Evolutionary conservation across 2,113 vertebrate species (phyloP).

Genomic region (Pseudorhombus dupliciocellatus): DNA sequence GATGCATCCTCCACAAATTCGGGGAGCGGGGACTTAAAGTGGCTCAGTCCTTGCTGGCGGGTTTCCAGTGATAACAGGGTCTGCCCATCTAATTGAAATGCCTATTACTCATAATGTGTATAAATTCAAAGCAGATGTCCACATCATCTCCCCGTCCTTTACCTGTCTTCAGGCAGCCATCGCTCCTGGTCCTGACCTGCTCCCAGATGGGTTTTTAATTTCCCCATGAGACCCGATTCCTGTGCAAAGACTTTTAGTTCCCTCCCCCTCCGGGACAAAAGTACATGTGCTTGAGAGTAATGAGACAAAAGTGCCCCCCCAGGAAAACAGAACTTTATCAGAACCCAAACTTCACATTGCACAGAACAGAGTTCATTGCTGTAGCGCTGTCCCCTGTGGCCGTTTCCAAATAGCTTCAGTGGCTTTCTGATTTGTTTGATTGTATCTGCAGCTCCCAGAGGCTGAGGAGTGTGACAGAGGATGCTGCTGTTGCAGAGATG

Average conservation of each 20-base stretch:
- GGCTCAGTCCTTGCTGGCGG: conserved; percentile 50
- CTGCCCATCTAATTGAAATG: conserved; percentile 68
- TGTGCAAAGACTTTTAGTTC: conserved; percentile 36
- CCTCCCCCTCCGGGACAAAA: conserved; percentile 1
- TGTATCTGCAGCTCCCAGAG: neutral
- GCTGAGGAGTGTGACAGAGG: conserved; percentile 4
- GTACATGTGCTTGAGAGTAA: conserved; percentile 13
- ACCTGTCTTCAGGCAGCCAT: conserved; percentile 30
- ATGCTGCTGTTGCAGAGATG: neutral
- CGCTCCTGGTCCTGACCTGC: conserved; percentile 55
- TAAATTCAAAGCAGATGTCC: conserved; percentile 77
- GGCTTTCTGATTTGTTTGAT: conserved; percentile 5
- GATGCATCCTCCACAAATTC: conserved; percentile 3
- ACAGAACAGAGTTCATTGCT: neutral
- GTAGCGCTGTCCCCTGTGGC: neutral
- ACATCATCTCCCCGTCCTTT: conserved; percentile 28
- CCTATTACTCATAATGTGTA: conserved; percentile 58
- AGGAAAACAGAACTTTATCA: neutral
- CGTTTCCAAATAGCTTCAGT: neutral
- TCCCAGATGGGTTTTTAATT: conserved; percentile 71
- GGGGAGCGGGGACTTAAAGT: conserved; percentile 18
- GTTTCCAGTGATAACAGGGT: conserved; percentile 60
- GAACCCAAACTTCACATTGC: conserved; percentile 32
- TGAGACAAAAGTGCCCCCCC: conserved; percentile 11
- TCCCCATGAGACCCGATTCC: conserved; percentile 47